A percentile compares a stretch with the other conserved stretches of the same genome.
These are phyloP conservation scores for Ciconia nigra DNA, from an alignment of 2,797 vertebrate genomes.

Conservation along the genomic window DNA sequence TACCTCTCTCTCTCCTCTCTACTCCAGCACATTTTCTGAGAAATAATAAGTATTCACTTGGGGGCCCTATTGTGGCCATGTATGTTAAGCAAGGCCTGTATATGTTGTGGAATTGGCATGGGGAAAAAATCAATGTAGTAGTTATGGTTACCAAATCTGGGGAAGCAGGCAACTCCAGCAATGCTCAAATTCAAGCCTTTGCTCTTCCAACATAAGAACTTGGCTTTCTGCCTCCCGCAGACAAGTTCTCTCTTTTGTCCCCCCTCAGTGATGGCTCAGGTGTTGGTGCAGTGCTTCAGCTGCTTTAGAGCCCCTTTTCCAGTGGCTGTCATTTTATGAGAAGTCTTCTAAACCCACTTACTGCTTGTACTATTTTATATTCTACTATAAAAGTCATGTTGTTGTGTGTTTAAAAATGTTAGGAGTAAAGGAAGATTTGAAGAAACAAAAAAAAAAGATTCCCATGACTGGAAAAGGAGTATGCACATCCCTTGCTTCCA, in stretches of 20 bases:
- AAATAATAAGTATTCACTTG: not conserved
- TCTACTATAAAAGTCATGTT: not conserved
- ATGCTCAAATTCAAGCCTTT: not conserved
- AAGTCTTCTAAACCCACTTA: not conserved
- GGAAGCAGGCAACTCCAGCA: not conserved
- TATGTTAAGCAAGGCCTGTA: not conserved
- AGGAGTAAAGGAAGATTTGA: not conserved
- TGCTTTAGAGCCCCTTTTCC: not conserved
- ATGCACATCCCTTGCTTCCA: not conserved
- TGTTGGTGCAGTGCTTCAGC: not conserved
- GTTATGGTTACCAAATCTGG: not conserved
- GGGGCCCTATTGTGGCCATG: fast-evolving
- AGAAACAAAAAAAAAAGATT: not conserved
- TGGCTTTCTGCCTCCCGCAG: not conserved
- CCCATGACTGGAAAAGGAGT: not conserved
- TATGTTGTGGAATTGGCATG: not conserved
- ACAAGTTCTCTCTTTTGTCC: not conserved
- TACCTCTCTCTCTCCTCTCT: not conserved
- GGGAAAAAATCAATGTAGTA: not conserved
- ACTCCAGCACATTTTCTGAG: not conserved
- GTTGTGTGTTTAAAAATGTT: not conserved
- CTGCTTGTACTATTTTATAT: not conserved
- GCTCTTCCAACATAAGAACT: not conserved
- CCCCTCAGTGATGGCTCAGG: not conserved
- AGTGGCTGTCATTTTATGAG: not conserved